A percentile compares a stretch with the other conserved stretches of the same genome.
Conservation (phyloP, 2,888 invertebrate genomes). For the Polymixis flavicincta region DNA sequence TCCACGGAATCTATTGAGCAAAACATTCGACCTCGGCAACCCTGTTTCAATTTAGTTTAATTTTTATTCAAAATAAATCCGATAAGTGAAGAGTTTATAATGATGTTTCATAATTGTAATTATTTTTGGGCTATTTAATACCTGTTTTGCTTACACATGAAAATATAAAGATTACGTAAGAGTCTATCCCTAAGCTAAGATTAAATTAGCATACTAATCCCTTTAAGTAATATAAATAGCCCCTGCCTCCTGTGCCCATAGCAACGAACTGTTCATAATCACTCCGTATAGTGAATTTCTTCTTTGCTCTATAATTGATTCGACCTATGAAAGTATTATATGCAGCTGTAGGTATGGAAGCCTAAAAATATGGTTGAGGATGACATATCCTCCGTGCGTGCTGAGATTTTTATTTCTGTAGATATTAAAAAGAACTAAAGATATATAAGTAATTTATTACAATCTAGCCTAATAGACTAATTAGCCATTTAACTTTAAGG, state of each 20-base stretch:
- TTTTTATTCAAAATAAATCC: too few species aligned
- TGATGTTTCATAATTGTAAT: background rate
- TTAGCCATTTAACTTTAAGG: too few species aligned
- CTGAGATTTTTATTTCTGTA: too few species aligned
- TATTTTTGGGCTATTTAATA: too few species aligned
- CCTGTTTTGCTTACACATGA: background rate
- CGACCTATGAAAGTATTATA: background rate
- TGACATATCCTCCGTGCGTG: too few species aligned
- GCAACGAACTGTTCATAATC: background rate
- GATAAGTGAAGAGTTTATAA: background rate
- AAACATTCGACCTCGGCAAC: background rate
- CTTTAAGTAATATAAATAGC: background rate
- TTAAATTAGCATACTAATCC: background rate
- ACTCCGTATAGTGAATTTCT: background rate
- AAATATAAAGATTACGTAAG: background rate
- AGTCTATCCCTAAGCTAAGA: background rate
- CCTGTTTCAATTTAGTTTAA: background rate
- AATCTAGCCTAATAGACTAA: too few species aligned
- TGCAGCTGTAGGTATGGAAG: background rate
- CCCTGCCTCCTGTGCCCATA: background rate
- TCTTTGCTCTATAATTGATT: background rate
- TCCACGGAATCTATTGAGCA: background rate
- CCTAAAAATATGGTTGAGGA: background rate
- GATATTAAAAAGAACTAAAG: too few species aligned
- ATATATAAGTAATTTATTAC: too few species aligned